phyloP scores from a whole-genome alignment of 1,140 invertebrate species.

The Drosophila triauraria region DNA sequence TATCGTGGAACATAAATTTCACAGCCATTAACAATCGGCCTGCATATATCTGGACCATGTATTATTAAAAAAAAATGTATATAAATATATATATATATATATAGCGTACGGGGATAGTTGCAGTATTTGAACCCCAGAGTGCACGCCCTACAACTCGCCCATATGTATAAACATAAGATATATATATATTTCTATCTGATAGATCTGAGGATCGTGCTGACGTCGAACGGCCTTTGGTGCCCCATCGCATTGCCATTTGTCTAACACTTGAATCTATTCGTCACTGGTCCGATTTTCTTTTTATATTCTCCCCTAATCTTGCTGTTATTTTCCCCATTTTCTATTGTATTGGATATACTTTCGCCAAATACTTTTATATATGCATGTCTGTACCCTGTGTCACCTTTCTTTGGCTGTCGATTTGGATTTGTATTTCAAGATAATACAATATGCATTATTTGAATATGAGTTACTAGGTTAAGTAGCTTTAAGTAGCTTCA shows the following conservation, averaged over 20 bases:
- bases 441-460: not conserved
- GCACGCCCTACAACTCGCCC: conserved; percentile 38
- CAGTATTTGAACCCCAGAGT: conserved; percentile 51
- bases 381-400: conserved; percentile 1
- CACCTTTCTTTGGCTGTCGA: not conserved
- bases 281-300: conserved; percentile 65
- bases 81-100: conserved; percentile 1
- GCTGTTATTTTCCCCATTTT: conserved; percentile 29
- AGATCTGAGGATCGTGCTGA: conserved; percentile 30
- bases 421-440: conserved; percentile 6
- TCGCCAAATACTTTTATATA: conserved; percentile 21
- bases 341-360: conserved; percentile 20
- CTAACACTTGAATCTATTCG: conserved; percentile 68
- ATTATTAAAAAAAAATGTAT: not conserved
- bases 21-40: conserved; percentile 65
- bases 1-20: conserved; percentile 82
- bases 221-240: conserved; percentile 52
- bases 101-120: conserved; percentile 18
- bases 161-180: not conserved
- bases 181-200: not conserved
- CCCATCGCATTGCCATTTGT: conserved; percentile 45
- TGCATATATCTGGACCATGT: conserved; percentile 34
- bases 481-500: not conserved
- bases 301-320: conserved; percentile 27
- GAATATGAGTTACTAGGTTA: not conserved